Base-by-base conservation (phyloP, 2,888 invertebrate species). In the Leistus spinibarbis region DNA sequence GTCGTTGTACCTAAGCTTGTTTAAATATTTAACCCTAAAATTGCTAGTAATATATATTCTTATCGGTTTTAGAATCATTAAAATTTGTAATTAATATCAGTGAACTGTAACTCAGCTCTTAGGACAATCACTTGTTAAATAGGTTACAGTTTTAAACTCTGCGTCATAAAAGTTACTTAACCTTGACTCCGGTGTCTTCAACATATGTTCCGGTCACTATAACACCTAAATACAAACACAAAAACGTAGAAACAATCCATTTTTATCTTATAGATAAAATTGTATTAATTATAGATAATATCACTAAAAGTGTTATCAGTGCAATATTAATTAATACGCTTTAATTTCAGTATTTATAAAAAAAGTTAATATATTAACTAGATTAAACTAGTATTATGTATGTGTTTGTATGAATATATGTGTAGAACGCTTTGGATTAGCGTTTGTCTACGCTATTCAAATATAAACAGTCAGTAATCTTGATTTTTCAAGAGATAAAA, bases 71-170 rank as follows among this genome's bases (percentile, higher is more conserved):
- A 40, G 40, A 10, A 13, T 40, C 40, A 40, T 13, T 40, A 13
- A 40, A 7, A 40, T 40, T 40, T 1, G 13, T 7, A 40, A 40
- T 40, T 40, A 40, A 7, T 40, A n/a, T 40, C 40, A 40, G 40
- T 40, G 10, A 40, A 13, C 40, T 40, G 40, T 40, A 40, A 40
- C 40, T 40, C 40, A 40, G 13, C 40, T 40, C 40, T 22, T 22
- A 70, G 70, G 63, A 53, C 63, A 70, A 40, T 40, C 40, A 40
- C 40, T 40, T 40, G 13, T 40, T 4, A 40, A 40, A 40, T 40
- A 7, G 40, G 40, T 40, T 40, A 40, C 40, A 13, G 7, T 40
- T 40, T 40, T 40, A 40, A 40, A 40, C 40, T 40, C 3, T 40
- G 40, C 40, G 40, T 40, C 40, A 40, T 40, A 7, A 40, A 40